Evolutionary conservation across 2,888 invertebrate genomes (phyloP).

Genomic region (Eulithis testata): DNA sequence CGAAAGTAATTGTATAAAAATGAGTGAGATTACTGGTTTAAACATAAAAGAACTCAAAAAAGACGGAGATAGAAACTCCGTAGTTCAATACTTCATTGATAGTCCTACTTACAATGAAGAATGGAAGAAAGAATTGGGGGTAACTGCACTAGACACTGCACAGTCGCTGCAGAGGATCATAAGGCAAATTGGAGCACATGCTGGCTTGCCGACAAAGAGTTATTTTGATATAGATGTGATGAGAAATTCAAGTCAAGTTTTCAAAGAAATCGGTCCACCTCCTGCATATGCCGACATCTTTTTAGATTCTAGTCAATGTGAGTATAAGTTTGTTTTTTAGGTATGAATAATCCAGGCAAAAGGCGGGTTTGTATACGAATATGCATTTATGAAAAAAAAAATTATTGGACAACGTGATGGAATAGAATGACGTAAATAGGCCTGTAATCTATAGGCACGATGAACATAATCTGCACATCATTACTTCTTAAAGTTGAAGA

Average conservation of each 20-base stretch:
- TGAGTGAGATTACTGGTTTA: constrained; percentile 66
- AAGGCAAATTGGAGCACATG: constrained; percentile 52
- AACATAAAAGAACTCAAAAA: constrained; percentile 64
- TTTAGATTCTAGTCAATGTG: constrained; percentile 44
- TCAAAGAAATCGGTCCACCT: constrained; percentile 57
- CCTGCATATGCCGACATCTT: constrained; percentile 50
- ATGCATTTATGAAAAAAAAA: no score
- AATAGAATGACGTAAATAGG: no score
- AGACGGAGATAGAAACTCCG: constrained; percentile 61
- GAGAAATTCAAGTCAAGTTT: constrained; percentile 41
- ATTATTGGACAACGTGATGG: no score
- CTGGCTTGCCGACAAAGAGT: constrained; percentile 20
- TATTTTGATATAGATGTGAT: neutral
- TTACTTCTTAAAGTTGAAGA: no score
- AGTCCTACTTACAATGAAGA: constrained; percentile 60
- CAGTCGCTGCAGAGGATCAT: constrained; percentile 63
- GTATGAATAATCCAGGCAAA: no score
- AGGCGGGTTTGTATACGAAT: no score
- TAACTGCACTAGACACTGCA: constrained; percentile 59
- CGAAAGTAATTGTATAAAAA: constrained; percentile 59
- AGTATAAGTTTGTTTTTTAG: constrained; percentile 10
- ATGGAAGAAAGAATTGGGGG: constrained; percentile 59
- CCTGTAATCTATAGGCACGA: no score
- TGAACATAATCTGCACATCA: no score
- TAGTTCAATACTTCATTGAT: constrained; percentile 67